Conservation (phyloP, 2,113 vertebrate genomes). For the Craseonycteris thonglongyai region DNA sequence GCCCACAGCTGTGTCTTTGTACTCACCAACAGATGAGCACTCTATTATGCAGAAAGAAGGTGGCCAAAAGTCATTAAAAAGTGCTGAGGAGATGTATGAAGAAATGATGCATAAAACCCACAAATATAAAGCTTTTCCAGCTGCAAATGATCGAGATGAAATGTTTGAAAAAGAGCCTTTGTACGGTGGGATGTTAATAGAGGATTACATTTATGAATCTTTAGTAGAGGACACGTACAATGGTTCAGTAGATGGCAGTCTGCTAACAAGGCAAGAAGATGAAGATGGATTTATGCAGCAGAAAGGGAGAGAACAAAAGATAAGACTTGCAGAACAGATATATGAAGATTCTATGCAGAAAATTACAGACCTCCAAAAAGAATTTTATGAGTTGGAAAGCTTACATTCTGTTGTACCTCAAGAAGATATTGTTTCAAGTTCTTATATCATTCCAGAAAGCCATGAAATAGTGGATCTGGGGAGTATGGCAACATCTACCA, state of each 20-base stretch:
- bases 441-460: constrained; percentile 84
- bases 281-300: constrained; percentile 76
- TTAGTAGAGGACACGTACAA: constrained; percentile 89
- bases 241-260: constrained; percentile 75
- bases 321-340: constrained; percentile 85
- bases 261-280: constrained; percentile 78
- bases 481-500: constrained; percentile 71
- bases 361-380: constrained; percentile 84
- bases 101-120: constrained; percentile 91
- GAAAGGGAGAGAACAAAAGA: constrained; percentile 82
- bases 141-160: constrained; percentile 84
- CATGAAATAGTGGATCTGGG: constrained; percentile 87
- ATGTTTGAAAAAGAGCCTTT: constrained; percentile 94
- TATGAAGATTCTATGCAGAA: constrained; percentile 90
- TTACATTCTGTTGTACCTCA: constrained; percentile 80
- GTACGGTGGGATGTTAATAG: constrained; percentile 96
- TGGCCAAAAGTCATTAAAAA: constrained; percentile 83
- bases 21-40: constrained; percentile 85
- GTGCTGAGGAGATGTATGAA: constrained; percentile 93
- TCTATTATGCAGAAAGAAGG: constrained; percentile 69
- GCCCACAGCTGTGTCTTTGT: constrained; percentile 89
- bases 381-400: constrained; percentile 84
- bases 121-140: constrained; percentile 85
- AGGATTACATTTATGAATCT: constrained; percentile 98
- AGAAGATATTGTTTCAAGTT: constrained; percentile 83